Percentiles rank a stretch among this genome's conserved stretches.
Evolutionary conservation across 2,113 vertebrate species (phyloP).

Genomic region (Cinclus mexicanus): DNA sequence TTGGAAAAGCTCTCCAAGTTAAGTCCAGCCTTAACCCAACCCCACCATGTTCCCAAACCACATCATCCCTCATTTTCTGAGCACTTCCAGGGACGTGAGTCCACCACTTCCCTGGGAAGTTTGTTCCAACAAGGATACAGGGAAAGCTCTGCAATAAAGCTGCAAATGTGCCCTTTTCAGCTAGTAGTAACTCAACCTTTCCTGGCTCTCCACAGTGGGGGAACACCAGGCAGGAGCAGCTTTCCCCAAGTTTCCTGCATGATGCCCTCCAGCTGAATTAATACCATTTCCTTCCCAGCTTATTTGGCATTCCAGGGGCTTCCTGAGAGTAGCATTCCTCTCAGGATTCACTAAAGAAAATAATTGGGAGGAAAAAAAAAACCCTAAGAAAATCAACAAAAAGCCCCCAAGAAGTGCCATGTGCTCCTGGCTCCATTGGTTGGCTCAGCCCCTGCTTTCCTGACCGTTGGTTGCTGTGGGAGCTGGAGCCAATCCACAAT

Average conservation of each 20-base stretch:
- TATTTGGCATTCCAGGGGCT: background rate
- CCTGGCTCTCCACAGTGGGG: background rate
- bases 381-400: background rate
- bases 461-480: background rate
- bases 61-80: accelerated
- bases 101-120: background rate
- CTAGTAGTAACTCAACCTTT: background rate
- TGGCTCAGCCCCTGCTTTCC: background rate
- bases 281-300: background rate
- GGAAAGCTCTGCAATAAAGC: background rate
- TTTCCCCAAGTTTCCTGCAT: background rate
- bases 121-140: background rate
- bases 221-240: background rate
- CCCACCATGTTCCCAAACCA: accelerated
- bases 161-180: background rate
- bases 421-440: background rate
- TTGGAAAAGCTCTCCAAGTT: background rate
- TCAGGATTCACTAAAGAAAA: background rate
- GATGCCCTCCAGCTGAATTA: background rate
- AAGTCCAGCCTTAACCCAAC: background rate
- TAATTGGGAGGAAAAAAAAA: accelerated
- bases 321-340: background rate
- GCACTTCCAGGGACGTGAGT: background rate
- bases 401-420: background rate
- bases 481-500: background rate